These are phyloP conservation scores for Ceratoteleas bidentatus DNA, from an alignment of 1,140 invertebrate genomes.

Conservation along the genomic window DNA sequence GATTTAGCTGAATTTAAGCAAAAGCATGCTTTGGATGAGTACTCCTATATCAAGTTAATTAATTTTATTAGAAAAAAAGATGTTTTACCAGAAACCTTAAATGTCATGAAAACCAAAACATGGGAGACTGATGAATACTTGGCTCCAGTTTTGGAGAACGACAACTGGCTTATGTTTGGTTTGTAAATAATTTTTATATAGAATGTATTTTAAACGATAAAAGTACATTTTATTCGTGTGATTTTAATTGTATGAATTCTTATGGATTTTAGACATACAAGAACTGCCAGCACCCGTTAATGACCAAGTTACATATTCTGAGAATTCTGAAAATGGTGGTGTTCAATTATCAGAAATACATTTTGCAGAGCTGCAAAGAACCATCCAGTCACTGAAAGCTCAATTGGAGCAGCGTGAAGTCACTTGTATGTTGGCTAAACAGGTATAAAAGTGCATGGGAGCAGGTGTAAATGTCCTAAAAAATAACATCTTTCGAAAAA, in stretches of 20 bases:
- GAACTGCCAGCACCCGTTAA: constrained; percentile 78
- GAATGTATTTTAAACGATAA: neutral
- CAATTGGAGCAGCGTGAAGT: constrained; percentile 77
- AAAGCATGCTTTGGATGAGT: constrained; percentile 89
- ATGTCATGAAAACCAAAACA: constrained; percentile 78
- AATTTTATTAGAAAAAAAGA: constrained; percentile 90
- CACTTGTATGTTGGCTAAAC: constrained; percentile 73
- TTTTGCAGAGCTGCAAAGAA: constrained; percentile 84
- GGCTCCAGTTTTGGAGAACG: constrained; percentile 88
- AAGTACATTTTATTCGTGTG: neutral
- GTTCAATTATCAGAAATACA: constrained; percentile 84
- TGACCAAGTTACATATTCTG: constrained; percentile 71
- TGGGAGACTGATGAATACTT: constrained; percentile 92
- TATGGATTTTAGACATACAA: constrained; percentile 69
- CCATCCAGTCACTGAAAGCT: constrained; percentile 80
- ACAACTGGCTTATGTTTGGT: constrained; percentile 93
- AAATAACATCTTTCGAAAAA: too few relatives aligned
- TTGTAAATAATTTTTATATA: constrained; percentile 5
- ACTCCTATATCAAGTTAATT: constrained; percentile 93
- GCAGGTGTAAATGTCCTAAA: too few relatives aligned
- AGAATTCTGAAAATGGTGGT: constrained; percentile 83
- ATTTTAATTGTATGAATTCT: too few relatives aligned
- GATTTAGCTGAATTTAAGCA: constrained; percentile 85
- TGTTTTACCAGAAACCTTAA: constrained; percentile 82
- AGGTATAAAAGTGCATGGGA: constrained; percentile 72